Evolutionary conservation across 2,797 vertebrate species (phyloP).

Genomic region (Myripristis murdjan): DNA sequence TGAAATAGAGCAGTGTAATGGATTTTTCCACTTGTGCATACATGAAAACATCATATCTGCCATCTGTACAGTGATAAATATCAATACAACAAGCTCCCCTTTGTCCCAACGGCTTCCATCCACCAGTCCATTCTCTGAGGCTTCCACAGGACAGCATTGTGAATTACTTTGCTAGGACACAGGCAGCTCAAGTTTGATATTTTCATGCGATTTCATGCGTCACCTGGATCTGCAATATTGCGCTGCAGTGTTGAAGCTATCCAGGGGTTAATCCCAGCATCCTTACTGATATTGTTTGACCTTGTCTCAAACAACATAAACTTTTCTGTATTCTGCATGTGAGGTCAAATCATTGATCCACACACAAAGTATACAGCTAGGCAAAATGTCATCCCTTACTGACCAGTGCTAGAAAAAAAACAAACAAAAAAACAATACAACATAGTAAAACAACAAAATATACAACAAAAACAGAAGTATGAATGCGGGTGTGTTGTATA

Average conservation of each 20-base stretch:
- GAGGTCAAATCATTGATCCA: too few relatives aligned
- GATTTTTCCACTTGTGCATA: not conserved
- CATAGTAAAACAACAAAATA: too few relatives aligned
- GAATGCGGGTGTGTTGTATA: too few relatives aligned
- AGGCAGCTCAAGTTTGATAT: not conserved
- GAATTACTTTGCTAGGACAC: too few relatives aligned
- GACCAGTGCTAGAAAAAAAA: too few relatives aligned
- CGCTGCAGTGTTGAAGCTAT: not conserved
- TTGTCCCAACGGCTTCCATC: not conserved
- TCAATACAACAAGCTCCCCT: not conserved
- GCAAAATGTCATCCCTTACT: too few relatives aligned
- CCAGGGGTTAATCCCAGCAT: not conserved
- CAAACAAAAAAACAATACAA: too few relatives aligned
- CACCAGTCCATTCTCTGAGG: not conserved
- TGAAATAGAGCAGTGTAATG: not conserved
- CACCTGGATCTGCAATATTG: not conserved
- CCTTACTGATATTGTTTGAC: not conserved
- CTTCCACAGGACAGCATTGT: not conserved
- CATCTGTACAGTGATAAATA: constrained; percentile 7
- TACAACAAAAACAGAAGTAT: too few relatives aligned
- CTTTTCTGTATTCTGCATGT: not conserved
- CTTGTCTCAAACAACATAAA: not conserved
- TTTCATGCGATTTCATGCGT: not conserved
- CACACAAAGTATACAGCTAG: too few relatives aligned
- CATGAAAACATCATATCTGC: not conserved